Evolutionary conservation across 2,113 vertebrate species (phyloP).

Genomic region (Onychostruthus taczanowskii): DNA sequence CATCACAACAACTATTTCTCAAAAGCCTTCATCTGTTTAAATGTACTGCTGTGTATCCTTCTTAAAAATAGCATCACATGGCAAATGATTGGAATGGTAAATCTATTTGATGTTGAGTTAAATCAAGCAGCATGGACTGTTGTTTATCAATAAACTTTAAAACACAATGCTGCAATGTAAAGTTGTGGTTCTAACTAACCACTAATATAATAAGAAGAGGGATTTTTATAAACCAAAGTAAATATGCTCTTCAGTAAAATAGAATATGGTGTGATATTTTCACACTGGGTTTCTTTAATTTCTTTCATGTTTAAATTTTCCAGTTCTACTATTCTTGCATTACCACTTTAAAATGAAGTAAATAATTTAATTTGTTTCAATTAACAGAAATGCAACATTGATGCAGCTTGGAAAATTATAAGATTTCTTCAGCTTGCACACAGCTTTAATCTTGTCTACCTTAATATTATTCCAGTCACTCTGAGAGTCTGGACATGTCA

Average conservation of each 20-base stretch:
- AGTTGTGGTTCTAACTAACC: neutral
- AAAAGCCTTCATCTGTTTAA: neutral
- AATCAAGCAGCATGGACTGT: neutral
- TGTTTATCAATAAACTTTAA: neutral
- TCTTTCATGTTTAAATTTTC: neutral
- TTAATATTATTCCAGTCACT: neutral
- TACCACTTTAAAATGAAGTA: neutral
- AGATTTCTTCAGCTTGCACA: neutral
- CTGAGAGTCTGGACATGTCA: neutral
- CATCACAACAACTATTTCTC: neutral
- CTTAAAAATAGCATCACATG: neutral
- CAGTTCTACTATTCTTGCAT: neutral
- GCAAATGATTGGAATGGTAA: neutral
- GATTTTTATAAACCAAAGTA: neutral
- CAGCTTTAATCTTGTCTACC: neutral
- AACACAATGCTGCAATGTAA: neutral
- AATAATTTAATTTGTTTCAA: neutral
- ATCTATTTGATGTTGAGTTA: neutral
- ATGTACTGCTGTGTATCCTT: neutral
- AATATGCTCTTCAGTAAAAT: neutral
- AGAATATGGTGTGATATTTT: neutral
- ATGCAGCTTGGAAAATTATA: neutral
- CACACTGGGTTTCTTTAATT: neutral
- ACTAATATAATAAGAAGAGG: neutral
- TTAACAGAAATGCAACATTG: neutral